These are phyloP conservation scores for Antheraea pernyi DNA, from an alignment of 1,140 invertebrate species.

Conservation along the genomic window DNA sequence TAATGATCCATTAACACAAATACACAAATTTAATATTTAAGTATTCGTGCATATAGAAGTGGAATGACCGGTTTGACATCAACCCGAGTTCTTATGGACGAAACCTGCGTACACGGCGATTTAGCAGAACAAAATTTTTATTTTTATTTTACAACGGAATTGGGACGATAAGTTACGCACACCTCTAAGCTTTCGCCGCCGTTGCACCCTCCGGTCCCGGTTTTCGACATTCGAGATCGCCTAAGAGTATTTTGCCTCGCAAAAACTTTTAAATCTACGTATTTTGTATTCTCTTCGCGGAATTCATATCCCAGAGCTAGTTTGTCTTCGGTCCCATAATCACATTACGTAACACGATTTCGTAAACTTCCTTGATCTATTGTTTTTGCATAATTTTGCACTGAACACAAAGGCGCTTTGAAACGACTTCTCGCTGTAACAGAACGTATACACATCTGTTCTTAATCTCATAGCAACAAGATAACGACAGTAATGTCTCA, in stretches of 20 bases:
- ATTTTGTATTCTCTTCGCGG: constrained; percentile 70
- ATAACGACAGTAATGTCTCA: constrained; percentile 52
- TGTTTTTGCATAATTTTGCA: constrained; percentile 15
- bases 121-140: constrained; percentile 53
- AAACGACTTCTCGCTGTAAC: constrained; percentile 24
- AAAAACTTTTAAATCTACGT: constrained; percentile 69
- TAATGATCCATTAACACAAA: not conserved
- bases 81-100: not conserved
- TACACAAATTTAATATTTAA: not conserved
- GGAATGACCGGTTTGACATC: not conserved
- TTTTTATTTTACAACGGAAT: constrained; percentile 65
- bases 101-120: not conserved
- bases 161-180: constrained; percentile 30
- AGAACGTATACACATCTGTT: constrained; percentile 46
- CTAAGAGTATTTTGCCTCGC: constrained; percentile 54
- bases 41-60: not conserved
- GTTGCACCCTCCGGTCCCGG: constrained; percentile 43
- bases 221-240: constrained; percentile 60
- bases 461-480: constrained; percentile 56
- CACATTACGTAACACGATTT: no score
- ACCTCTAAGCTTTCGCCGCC: constrained; percentile 16
- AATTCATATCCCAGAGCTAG: constrained; percentile 15
- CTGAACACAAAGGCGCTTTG: constrained; percentile 24
- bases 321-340: no score
- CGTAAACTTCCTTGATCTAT: not conserved